Evolutionary conservation across 2,888 invertebrate species (phyloP), one percentile per base, ranked within the genome.

Genomic region (Empis stercorea): DNA sequence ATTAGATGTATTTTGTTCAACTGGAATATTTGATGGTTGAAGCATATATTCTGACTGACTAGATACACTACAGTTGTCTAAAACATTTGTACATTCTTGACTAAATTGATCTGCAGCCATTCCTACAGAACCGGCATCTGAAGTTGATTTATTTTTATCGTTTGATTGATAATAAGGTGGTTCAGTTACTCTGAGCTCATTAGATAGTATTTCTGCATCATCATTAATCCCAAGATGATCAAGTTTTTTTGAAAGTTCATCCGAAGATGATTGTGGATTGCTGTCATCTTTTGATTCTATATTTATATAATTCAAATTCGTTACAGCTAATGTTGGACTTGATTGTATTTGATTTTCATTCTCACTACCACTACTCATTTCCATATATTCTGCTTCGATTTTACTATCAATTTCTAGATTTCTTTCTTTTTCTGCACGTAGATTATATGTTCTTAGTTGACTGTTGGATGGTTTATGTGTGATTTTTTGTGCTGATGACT

Each of bases 1-100:
- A 52, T 70, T 69, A 3, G 68, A 68, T 10, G 70, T 69, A 50
- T 69, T 66, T 36, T 68, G 67, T 51, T 71, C 71, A 3, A 78
- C 75, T 58, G 78, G 78, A 44, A 76, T 76, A 55, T 79, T 79
- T 1, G 78, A 77, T 2, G 79, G 79, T 56, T 78, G 79, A 45
- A 78, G 65, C 40, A 79, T 67, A 52, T 79, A 79, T 55, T 79
- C 78, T 51, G 50, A 45, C 40, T 66, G 61, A 56, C 62, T 61
- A 4, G 58, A 56, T 5, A 53, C 47, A 10, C 58, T 58, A 48
- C 60, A 63, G 46, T 61, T 68, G 48, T 70, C 69, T 23, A 70
- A 57, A 10, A 65, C 50, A 51, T 69, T 65, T 5, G 65, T 66
- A 52, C 69, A 69, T 44, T 68, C 68, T 20, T 66, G 66, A 39